phyloP scores from a whole-genome alignment of 2,797 vertebrate genomes.

The Anomalospiza imberbis region DNA sequence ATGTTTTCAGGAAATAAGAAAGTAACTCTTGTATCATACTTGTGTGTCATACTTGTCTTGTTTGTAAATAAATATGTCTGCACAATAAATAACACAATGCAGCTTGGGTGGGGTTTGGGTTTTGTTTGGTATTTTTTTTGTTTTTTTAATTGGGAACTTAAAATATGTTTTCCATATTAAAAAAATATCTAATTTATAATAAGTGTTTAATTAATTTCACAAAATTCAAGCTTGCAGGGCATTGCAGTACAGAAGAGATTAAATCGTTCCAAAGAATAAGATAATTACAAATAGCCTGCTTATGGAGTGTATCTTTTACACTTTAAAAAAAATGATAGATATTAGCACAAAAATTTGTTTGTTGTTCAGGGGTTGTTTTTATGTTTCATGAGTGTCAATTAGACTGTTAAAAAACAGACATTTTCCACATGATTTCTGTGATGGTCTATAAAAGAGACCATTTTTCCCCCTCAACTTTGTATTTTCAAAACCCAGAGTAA shows the following conservation, averaged over 20 bases:
- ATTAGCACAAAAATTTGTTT: not conserved
- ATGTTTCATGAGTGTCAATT: not conserved
- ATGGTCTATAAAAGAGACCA: not conserved
- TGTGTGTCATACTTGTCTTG: not conserved
- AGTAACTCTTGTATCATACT: not conserved
- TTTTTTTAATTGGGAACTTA: not conserved
- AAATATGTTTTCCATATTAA: not conserved
- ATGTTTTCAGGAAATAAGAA: not conserved
- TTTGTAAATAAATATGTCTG: not conserved
- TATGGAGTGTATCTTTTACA: not conserved
- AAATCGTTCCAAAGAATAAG: not conserved
- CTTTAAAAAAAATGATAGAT: not conserved
- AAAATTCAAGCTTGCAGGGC: not conserved
- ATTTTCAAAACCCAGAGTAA: conserved; percentile 19
- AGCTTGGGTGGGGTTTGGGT: not conserved
- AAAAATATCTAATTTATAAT: not conserved
- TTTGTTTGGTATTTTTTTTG: not conserved
- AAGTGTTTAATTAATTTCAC: not conserved
- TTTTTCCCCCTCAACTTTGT: not conserved
- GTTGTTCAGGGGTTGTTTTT: not conserved
- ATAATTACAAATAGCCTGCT: not conserved
- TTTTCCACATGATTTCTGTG: not conserved
- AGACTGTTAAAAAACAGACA: not conserved
- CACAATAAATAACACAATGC: not conserved
- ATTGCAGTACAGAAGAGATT: not conserved